Conservation (phyloP, 2,797 vertebrate genomes). For the Pantherophis vulpinus region DNA sequence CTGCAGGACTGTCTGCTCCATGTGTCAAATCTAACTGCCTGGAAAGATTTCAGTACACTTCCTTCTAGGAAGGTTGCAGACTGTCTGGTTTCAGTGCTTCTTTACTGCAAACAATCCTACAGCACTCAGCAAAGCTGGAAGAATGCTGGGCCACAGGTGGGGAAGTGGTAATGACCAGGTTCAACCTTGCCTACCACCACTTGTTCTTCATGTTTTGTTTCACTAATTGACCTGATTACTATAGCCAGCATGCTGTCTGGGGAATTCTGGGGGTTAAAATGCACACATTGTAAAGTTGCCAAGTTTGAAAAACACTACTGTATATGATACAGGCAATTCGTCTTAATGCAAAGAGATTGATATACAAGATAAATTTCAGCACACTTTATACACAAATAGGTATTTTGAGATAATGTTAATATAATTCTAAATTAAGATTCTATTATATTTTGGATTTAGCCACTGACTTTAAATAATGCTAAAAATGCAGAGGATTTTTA, state of each 20-base stretch:
- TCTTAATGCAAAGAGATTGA: background rate
- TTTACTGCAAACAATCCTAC: background rate
- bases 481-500: background rate
- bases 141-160: background rate
- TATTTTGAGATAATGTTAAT: background rate
- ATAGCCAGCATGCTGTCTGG: background rate
- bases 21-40: background rate
- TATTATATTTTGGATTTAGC: background rate
- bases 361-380: background rate
- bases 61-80: background rate
- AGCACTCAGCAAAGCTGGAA: background rate
- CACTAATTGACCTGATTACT: background rate
- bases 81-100: background rate
- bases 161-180: background rate
- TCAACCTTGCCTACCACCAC: background rate
- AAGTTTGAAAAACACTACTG: background rate
- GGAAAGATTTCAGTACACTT: background rate
- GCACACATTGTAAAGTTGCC: background rate
- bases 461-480: background rate
- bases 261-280: background rate
- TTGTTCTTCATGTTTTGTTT: background rate
- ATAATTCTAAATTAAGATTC: background rate
- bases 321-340: background rate
- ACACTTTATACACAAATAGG: background rate
- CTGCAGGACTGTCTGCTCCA: background rate